Percentiles rank a stretch among this genome's conserved stretches.
phyloP scores from a whole-genome alignment of 2,888 invertebrate species.

The Rhogogaster chlorosoma region DNA sequence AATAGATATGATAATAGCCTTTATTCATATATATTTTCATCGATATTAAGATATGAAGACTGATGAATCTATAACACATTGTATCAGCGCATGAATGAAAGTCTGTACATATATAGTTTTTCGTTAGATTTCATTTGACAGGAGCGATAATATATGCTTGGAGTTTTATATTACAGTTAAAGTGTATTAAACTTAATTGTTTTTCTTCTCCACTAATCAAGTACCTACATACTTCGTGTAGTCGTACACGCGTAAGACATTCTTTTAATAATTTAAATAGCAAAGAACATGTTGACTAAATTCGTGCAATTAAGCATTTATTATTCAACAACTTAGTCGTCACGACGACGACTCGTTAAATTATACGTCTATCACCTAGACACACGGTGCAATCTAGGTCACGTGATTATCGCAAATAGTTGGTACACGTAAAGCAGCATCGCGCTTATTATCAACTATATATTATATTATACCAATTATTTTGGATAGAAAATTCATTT shows the following conservation, averaged over 20 bases:
- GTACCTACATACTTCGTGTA: not conserved
- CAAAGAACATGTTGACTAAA: conserved; percentile 25
- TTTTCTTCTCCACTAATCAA: not conserved
- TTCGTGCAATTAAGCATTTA: conserved; percentile 28
- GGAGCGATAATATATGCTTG: not conserved
- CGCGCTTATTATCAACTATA: not conserved
- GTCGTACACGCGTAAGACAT: not conserved
- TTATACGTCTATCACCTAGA: conserved; percentile 32
- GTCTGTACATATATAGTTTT: not conserved
- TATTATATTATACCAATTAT: not conserved
- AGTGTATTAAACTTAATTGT: not conserved
- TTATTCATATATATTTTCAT: not conserved
- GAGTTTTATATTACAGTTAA: not conserved
- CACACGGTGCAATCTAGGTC: conserved; percentile 34
- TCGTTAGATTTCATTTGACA: not conserved
- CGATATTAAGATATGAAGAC: not conserved
- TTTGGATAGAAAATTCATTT: no score
- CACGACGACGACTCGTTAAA: conserved; percentile 13
- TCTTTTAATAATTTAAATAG: conserved; percentile 14
- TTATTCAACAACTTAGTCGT: not conserved
- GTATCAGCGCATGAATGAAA: not conserved
- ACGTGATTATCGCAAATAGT: conserved; percentile 34
- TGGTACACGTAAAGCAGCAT: not conserved
- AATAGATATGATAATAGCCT: not conserved
- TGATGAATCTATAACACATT: not conserved